phyloP scores from a whole-genome alignment of 2,888 invertebrate species.

The Fragum whitleyi region DNA sequence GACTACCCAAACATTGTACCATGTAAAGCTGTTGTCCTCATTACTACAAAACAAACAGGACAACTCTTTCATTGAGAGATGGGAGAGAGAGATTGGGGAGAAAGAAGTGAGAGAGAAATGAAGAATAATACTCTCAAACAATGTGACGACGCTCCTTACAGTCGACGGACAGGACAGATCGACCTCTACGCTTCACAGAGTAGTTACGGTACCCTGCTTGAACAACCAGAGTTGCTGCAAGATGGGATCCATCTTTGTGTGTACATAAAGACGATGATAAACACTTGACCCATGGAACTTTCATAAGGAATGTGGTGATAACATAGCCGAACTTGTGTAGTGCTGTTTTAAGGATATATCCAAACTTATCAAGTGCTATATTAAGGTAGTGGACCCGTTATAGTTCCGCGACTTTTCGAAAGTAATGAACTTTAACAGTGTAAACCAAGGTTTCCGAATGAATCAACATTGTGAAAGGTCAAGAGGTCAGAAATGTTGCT shows the following conservation, averaged over 20 bases:
- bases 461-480: no score
- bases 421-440: no score
- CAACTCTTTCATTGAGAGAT: constrained; percentile 22
- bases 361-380: no score
- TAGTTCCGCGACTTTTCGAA: no score
- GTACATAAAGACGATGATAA: background rate
- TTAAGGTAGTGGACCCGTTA: no score
- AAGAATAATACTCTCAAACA: constrained; percentile 9
- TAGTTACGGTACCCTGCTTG: background rate
- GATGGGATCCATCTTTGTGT: background rate
- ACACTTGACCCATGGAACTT: background rate
- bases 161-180: constrained; percentile 15
- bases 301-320: constrained; percentile 6
- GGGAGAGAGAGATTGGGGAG: constrained; percentile 26
- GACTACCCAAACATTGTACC: constrained; percentile 20
- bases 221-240: background rate
- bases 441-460: no score
- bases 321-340: background rate
- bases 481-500: no score
- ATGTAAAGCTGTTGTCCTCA: constrained; percentile 23
- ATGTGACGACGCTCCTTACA: background rate
- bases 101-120: constrained; percentile 16
- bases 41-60: background rate
- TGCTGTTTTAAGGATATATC: no score
- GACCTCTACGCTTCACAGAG: constrained; percentile 13